phyloP scores from a whole-genome alignment of 2,797 vertebrate species.

The Hephaestus fuliginosus region DNA sequence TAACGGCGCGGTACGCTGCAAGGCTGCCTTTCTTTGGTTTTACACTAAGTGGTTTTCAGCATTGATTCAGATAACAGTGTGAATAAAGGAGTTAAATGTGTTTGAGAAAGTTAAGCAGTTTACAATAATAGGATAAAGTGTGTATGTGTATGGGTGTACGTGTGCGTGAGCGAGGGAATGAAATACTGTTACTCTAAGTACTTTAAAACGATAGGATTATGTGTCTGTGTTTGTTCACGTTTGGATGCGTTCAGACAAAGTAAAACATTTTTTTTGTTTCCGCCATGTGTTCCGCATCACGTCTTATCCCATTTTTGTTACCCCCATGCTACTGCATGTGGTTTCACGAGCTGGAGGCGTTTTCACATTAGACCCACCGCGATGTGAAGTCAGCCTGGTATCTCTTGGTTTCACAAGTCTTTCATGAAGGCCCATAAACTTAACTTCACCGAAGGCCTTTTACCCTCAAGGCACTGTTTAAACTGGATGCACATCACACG shows the following conservation, averaged over 20 bases:
- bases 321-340: background rate
- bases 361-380: conserved; percentile 22
- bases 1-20: background rate
- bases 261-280: background rate
- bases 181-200: conserved; percentile 57
- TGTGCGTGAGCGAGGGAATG: conserved; percentile 16
- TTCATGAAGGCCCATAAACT: conserved; percentile 30
- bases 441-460: conserved; percentile 42
- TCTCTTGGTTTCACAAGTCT: conserved; percentile 10
- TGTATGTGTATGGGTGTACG: background rate
- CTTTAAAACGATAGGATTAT: conserved; percentile 70
- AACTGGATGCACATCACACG: conserved; percentile 50
- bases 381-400: conserved; percentile 15
- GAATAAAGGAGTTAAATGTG: conserved; percentile 38
- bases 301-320: background rate
- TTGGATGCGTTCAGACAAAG: background rate
- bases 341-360: conserved; percentile 7
- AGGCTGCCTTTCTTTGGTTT: conserved; percentile 4
- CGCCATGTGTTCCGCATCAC: background rate
- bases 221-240: conserved; percentile 23
- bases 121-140: conserved; percentile 59
- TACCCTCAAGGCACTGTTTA: conserved; percentile 47
- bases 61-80: conserved; percentile 29
- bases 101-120: conserved; percentile 60
- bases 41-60: conserved; percentile 19